Percentiles rank a stretch among this genome's conserved stretches.
Conservation (phyloP, 2,113 vertebrate genomes). For the Tachycineta bicolor region DNA sequence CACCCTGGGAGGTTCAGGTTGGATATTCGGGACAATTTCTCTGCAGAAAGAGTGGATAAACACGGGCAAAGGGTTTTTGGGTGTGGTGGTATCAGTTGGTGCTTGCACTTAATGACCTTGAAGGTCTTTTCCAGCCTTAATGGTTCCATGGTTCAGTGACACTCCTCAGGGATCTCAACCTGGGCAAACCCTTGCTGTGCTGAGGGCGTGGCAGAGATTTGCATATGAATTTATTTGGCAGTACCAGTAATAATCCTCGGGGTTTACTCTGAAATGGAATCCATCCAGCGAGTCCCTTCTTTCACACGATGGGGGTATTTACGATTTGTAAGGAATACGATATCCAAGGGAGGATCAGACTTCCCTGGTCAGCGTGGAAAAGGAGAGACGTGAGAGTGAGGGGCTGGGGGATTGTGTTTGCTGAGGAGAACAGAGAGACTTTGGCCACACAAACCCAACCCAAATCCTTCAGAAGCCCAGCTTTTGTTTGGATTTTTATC, state of each 20-base stretch:
- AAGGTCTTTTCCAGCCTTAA: neutral
- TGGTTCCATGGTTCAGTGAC: neutral
- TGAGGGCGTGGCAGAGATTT: accelerated
- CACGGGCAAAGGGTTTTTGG: neutral
- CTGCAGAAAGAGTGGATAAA: neutral
- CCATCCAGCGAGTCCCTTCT: neutral
- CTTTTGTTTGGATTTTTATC: neutral
- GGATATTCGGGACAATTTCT: neutral
- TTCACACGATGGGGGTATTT: neutral
- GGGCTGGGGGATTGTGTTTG: neutral
- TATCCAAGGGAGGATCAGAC: neutral
- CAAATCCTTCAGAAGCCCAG: neutral
- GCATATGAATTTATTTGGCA: neutral
- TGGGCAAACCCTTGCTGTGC: neutral
- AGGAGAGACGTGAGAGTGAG: neutral
- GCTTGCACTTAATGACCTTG: neutral
- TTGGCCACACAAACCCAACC: neutral
- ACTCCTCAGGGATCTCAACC: neutral
- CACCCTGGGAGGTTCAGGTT: neutral
- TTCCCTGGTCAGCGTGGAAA: neutral
- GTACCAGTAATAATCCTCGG: neutral
- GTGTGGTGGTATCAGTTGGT: accelerated
- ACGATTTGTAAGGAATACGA: neutral
- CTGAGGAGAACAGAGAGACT: neutral
- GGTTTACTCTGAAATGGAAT: neutral